Evolutionary conservation across 2,888 invertebrate genomes (phyloP).

Genomic region (Caenorhabditis wallacei): DNA sequence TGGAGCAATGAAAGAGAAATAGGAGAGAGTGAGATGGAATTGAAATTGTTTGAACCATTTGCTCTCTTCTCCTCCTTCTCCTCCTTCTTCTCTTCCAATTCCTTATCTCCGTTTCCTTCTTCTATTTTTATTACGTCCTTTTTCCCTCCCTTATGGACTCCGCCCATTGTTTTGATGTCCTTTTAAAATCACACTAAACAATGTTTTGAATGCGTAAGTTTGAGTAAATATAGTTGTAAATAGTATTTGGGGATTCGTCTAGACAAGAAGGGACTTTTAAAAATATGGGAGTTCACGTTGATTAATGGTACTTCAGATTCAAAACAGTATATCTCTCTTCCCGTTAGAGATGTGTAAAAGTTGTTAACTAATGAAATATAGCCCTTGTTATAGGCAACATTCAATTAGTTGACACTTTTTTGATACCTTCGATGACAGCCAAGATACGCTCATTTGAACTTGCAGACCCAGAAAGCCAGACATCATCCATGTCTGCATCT

Average conservation of each 20-base stretch:
- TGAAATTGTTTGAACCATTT: slow-evolving; percentile 41
- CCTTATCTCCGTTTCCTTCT: not conserved
- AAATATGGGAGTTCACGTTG: too few species aligned
- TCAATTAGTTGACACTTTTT: too few species aligned
- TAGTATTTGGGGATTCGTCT: not conserved
- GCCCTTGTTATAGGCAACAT: too few species aligned
- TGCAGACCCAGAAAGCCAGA: too few species aligned
- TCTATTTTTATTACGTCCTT: slow-evolving; percentile 7
- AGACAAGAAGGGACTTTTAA: too few species aligned
- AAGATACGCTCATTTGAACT: too few species aligned
- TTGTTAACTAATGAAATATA: too few species aligned
- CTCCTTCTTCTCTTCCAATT: slow-evolving; percentile 9
- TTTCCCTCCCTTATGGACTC: not conserved
- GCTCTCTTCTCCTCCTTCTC: slow-evolving; percentile 25
- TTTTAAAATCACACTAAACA: slow-evolving; percentile 17
- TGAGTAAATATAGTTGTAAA: not conserved
- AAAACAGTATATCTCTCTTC: too few species aligned
- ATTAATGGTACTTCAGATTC: too few species aligned
- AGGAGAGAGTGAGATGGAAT: not conserved
- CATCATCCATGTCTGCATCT: too few species aligned
- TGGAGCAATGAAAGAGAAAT: not conserved
- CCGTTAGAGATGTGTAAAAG: too few species aligned
- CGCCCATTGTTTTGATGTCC: slow-evolving; percentile 40
- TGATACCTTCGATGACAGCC: too few species aligned
- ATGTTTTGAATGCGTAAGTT: slow-evolving; percentile 9